phyloP scores from a whole-genome alignment of 1,140 invertebrate genomes.

The Adelges cooleyi region DNA sequence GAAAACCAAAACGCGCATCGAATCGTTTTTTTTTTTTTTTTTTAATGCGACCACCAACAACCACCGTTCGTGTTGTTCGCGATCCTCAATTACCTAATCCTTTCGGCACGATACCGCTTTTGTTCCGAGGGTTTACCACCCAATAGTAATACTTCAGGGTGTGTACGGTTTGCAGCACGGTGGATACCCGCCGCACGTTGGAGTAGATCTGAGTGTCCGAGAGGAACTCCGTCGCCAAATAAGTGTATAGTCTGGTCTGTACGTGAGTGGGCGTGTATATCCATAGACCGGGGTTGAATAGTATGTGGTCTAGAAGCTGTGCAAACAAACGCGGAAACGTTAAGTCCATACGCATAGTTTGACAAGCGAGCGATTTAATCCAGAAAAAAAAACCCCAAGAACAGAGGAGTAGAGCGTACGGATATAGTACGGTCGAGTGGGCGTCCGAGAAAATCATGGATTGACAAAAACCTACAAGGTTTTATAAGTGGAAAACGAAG shows the following conservation, averaged over 20 bases:
- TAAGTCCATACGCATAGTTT: neutral
- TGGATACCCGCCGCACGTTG: conserved; percentile 90
- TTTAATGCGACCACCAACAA: neutral
- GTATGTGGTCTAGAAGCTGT: conserved; percentile 93
- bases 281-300: conserved; percentile 98
- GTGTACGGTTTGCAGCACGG: conserved; percentile 94
- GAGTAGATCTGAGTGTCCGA: conserved; percentile 95
- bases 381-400: too few relatives aligned
- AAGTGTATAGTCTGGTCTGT: conserved; percentile 93
- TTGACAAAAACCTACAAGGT: too few relatives aligned
- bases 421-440: too few relatives aligned
- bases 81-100: conserved; percentile 61
- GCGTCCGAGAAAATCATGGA: too few relatives aligned
- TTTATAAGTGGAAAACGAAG: too few relatives aligned
- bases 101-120: conserved; percentile 90
- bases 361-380: neutral
- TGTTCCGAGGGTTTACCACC: conserved; percentile 88
- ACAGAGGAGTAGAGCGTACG: too few relatives aligned
- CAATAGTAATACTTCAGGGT: conserved; percentile 99
- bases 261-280: conserved; percentile 92
- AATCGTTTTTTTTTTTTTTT: neutral
- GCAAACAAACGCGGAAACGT: neutral
- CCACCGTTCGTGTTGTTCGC: neutral
- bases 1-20: conserved; percentile 34
- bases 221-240: conserved; percentile 94